Conservation (phyloP, 1,140 invertebrate species). For the Hyles euphorbiae region DNA sequence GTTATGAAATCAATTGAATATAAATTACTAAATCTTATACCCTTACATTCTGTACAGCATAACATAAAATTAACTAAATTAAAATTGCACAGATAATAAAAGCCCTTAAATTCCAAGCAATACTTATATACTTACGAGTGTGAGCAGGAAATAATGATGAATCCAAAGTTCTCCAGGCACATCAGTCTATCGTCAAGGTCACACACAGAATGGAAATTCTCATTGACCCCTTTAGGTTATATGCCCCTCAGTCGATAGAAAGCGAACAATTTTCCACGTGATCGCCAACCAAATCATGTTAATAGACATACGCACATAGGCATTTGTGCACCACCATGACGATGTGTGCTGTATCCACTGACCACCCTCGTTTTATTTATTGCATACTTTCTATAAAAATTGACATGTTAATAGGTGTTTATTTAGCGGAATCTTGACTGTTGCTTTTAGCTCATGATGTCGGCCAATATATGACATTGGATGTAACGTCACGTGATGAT, state of each 20-base stretch:
- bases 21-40: no score
- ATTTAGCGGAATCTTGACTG: no score
- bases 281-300: constrained; percentile 46
- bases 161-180: constrained; percentile 1
- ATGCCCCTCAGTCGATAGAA: constrained; percentile 32
- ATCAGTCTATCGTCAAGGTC: constrained; percentile 25
- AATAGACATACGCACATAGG: constrained; percentile 31
- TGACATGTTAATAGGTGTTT: no score
- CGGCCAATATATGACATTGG: no score
- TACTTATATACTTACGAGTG: no score
- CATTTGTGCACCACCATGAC: constrained; percentile 23
- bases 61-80: no score
- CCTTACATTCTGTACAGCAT: no score
- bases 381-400: constrained; percentile 8
- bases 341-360: background rate
- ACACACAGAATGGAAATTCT: constrained; percentile 27
- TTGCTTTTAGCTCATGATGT: no score
- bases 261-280: constrained; percentile 43
- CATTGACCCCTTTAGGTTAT: constrained; percentile 37
- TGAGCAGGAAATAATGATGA: no score
- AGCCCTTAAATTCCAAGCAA: no score
- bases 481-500: no score
- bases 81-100: no score
- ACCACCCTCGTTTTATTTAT: constrained; percentile 6
- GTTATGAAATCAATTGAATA: background rate